Percentiles rank a stretch among this genome's conserved stretches.
These are phyloP conservation scores for Ormyrus labotus DNA, from an alignment of 2,888 invertebrate genomes.

Conservation along the genomic window DNA sequence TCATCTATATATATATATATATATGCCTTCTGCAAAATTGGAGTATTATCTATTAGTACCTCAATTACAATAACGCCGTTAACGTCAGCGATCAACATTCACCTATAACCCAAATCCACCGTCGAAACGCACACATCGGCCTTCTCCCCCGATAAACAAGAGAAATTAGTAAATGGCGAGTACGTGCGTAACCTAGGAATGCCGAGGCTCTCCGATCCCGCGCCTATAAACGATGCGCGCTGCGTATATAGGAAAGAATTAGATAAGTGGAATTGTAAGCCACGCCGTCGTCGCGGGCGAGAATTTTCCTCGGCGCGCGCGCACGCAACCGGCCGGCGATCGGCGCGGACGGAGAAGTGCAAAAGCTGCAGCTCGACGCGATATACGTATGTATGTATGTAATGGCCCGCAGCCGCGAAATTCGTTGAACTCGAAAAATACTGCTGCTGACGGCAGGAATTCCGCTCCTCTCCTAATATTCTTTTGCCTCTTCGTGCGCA, in stretches of 20 bases:
- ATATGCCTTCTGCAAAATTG: too few species aligned
- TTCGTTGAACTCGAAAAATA: constrained; percentile 72
- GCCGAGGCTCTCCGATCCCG: background rate
- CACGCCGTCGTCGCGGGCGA: background rate
- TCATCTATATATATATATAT: too few species aligned
- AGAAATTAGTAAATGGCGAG: too few species aligned
- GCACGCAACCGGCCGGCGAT: constrained; percentile 37
- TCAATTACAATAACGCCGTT: too few species aligned
- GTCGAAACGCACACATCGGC: too few species aligned
- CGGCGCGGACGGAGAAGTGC: constrained; percentile 49
- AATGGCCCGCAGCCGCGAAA: constrained; percentile 66
- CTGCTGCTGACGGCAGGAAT: constrained; percentile 58
- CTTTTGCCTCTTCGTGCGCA: too few species aligned
- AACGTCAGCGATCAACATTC: too few species aligned
- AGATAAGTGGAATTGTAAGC: constrained; percentile 46
- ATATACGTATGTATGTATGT: too few species aligned
- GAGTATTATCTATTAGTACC: too few species aligned
- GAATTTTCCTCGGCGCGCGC: constrained; percentile 28
- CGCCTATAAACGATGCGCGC: constrained; percentile 2
- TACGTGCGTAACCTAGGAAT: constrained; percentile 2
- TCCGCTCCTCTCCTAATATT: too few species aligned
- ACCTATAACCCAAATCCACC: too few species aligned
- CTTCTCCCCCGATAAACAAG: too few species aligned
- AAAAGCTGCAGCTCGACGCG: constrained; percentile 1
- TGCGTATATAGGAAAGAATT: constrained; percentile 22